These are phyloP conservation scores for Chirona hameri DNA, from an alignment of 2,888 invertebrate species.

Conservation along the genomic window DNA sequence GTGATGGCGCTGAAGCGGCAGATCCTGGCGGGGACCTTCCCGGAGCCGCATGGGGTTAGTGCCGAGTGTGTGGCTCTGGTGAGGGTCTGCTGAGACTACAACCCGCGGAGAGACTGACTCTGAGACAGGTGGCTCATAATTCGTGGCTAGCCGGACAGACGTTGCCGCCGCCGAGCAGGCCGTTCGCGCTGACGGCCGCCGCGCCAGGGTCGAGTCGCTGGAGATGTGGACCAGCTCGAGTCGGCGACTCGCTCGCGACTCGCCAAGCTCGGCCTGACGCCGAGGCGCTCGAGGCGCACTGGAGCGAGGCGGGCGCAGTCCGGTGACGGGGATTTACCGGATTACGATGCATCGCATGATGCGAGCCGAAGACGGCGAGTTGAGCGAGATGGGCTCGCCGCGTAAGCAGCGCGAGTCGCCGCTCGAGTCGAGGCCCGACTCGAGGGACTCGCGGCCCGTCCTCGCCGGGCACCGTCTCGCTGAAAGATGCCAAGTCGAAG, in stretches of 20 bases:
- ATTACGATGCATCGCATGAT: constrained; percentile 57
- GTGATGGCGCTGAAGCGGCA: constrained; percentile 65
- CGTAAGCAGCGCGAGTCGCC: not conserved
- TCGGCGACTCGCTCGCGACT: constrained; percentile 22
- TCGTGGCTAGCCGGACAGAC: not conserved
- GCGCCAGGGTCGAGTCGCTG: not conserved
- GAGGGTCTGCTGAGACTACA: constrained; percentile 47
- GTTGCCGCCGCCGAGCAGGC: not conserved
- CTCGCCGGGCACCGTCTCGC: not conserved
- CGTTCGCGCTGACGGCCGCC: not conserved
- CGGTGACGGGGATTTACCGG: constrained; percentile 66
- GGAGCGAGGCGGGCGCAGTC: constrained; percentile 58
- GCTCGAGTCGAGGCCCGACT: not conserved
- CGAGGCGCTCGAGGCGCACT: constrained; percentile 25
- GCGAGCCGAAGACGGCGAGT: constrained; percentile 23
- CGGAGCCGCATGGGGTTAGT: constrained; percentile 54
- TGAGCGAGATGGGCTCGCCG: not conserved
- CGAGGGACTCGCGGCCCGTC: not conserved
- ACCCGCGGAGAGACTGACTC: constrained; percentile 49
- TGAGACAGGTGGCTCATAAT: constrained; percentile 41
- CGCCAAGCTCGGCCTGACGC: constrained; percentile 25
- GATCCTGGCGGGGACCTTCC: constrained; percentile 62
- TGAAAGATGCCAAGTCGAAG: constrained; percentile 24
- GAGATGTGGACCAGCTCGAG: not conserved
- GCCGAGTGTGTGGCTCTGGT: constrained; percentile 54